These are phyloP conservation scores for Sebastes alutus DNA, from an alignment of 2,797 vertebrate genomes.

Conservation along the genomic window DNA sequence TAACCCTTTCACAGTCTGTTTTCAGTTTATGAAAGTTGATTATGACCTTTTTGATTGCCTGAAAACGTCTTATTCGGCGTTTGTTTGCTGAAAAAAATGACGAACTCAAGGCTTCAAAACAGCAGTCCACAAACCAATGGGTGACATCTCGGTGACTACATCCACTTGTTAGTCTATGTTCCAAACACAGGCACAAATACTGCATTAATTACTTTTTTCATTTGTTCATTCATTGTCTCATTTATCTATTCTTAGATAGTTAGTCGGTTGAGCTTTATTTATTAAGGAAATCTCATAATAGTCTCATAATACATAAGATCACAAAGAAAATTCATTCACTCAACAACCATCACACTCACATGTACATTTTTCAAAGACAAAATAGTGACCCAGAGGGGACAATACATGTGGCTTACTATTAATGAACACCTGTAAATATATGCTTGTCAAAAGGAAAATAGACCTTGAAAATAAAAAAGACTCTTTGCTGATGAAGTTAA, in stretches of 20 bases:
- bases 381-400: not conserved
- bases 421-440: not conserved
- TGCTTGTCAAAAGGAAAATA: not conserved
- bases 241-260: not conserved
- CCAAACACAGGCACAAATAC: not conserved
- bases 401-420: not conserved
- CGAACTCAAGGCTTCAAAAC: too few relatives aligned
- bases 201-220: not conserved
- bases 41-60: too few relatives aligned
- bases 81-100: too few relatives aligned
- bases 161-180: not conserved
- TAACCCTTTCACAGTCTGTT: too few relatives aligned
- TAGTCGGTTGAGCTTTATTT: not conserved
- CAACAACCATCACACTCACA: not conserved
- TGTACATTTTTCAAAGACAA: not conserved
- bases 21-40: too few relatives aligned
- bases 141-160: too few relatives aligned
- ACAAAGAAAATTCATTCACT: not conserved
- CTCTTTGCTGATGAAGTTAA: not conserved
- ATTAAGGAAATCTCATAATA: not conserved
- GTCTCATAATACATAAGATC: not conserved
- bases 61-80: too few relatives aligned
- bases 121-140: too few relatives aligned
- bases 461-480: not conserved
- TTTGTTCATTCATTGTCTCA: not conserved